Evolutionary conservation across 2,797 vertebrate species (phyloP), one percentile per base, ranked within the genome.

Genomic region (Galagoides demidoff): DNA sequence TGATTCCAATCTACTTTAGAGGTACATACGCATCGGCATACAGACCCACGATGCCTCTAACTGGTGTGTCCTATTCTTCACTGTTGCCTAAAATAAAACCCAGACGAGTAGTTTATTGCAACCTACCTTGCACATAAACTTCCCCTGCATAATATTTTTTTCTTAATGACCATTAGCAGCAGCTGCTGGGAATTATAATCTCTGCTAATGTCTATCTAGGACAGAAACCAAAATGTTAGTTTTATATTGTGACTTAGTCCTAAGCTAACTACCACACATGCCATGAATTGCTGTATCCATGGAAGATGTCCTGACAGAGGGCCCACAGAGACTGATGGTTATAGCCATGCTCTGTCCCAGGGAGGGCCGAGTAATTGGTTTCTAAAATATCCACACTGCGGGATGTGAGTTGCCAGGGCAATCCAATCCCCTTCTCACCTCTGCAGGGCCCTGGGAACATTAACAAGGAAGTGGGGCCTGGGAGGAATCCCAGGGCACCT

Each of bases 231-330:
- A 23, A 81, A 43, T 29, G 29, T n/a, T 3, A 25, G 16, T 20
- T 45, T 16, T 25, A 34, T 6, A 22, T 8, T 12, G 1, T 14
- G 34, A 25, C 43, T 31, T 61, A 7, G 27, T 39, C n/a, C 71
- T n/a, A 14, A 43, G 59, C 34, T 10, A 91, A 25, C 34, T 13
- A 89, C 22, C 3, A 22, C 73, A 27, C 12, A 22, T 8, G 11
- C 52, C 2, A 2, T 2, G 39, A 25, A 61, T 2, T 27, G 14
- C 11, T 14, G 8, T 39, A 12, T 27, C 1, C 2, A 4, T 0
- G 0, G 1, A 66, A 57, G 77, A 17, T 9, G 39, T 43, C n/a
- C 25, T 3, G 3, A 17, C 14, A 3, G 8, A 88, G 37, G 16
- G 19, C 39, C 82, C 5, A 23, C 20, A 17, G 34, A 81, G 1